phyloP scores from a whole-genome alignment of 1,140 invertebrate genomes.

The Ceratina australensis region DNA sequence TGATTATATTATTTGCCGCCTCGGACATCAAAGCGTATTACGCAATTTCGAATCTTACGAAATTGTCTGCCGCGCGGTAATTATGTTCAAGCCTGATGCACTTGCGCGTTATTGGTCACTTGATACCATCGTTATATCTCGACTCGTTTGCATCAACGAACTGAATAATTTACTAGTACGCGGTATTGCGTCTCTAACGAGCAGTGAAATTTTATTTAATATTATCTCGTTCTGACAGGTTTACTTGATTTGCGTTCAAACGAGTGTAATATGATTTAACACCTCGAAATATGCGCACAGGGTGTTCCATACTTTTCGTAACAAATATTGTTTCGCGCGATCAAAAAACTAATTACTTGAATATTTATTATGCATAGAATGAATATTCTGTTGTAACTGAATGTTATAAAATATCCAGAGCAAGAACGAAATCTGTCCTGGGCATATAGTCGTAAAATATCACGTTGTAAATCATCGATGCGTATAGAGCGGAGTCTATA shows the following conservation, averaged over 20 bases:
- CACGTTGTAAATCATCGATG: too few relatives aligned
- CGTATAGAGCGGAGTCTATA: too few relatives aligned
- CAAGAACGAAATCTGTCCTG: too few relatives aligned
- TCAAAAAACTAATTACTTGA: too few relatives aligned
- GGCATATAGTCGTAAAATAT: too few relatives aligned
- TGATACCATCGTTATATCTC: conserved; percentile 11
- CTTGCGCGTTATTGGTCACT: conserved; percentile 13
- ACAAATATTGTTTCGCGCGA: too few relatives aligned
- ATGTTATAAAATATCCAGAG: too few relatives aligned
- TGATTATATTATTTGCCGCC: conserved; percentile 62
- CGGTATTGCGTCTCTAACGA: not conserved
- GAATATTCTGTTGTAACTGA: too few relatives aligned
- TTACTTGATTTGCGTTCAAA: not conserved
- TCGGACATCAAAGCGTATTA: conserved; percentile 18
- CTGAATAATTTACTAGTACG: not conserved
- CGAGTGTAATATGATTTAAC: not conserved
- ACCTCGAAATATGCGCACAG: too few relatives aligned
- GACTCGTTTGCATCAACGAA: not conserved
- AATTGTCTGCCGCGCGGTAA: conserved; percentile 10
- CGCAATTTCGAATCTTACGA: conserved; percentile 10
- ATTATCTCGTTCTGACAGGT: not conserved
- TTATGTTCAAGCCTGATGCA: conserved; percentile 19
- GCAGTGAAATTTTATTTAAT: not conserved
- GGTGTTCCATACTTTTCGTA: too few relatives aligned
- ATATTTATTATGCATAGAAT: too few relatives aligned